Base-by-base conservation (phyloP, 2,888 invertebrate genomes). In the Philhelius pedissequus region DNA sequence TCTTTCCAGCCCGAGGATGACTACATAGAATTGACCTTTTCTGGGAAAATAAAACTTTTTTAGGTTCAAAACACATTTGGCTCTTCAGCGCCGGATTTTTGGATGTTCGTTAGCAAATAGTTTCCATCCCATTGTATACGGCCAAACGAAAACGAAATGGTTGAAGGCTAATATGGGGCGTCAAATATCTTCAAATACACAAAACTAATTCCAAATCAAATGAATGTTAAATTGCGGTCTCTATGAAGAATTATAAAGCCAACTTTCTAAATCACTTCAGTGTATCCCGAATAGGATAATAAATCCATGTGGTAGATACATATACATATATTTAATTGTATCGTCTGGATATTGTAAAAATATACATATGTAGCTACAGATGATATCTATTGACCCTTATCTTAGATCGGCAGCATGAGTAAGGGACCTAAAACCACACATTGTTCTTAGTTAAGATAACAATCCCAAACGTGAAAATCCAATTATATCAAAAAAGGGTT, bases 391-490 rank as follows among this genome's bases (percentile, higher is more conserved):
- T 64, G 64, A 64, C 64, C 64, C 64, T 48, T 48, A 64, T 64
- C 64, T 48, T n/a, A 32, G 5, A 45, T 64, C 64, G 48, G 9
- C 8, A 22, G 48, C 32, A 48, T 48, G 20, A 48, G 32, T 30
- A 64, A 64, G 15, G 32, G 48, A 27, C 43, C 32, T 15, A 18
- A n/a, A 64, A 64, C 64, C 64, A 64, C 64, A 64, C 48, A 64
- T 64, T 48, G 64, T 64, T 62, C 48, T 64, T 32, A 64, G 48
- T 64, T 64, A 48, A 64, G 32, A 64, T 48, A 64, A 64, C 48
- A 64, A 62, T 64, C 64, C 48, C 64, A 48, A 64, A 64, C 45
- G 64, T 64, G 45, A 32, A 64, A 64, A 64, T 64, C 64, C 45
- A 48, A 64, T 64, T 64, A 64, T 48, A 64, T 45, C 20, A 13